Base-by-base conservation (phyloP, 1,140 invertebrate species). In the Heliconius congener region DNA sequence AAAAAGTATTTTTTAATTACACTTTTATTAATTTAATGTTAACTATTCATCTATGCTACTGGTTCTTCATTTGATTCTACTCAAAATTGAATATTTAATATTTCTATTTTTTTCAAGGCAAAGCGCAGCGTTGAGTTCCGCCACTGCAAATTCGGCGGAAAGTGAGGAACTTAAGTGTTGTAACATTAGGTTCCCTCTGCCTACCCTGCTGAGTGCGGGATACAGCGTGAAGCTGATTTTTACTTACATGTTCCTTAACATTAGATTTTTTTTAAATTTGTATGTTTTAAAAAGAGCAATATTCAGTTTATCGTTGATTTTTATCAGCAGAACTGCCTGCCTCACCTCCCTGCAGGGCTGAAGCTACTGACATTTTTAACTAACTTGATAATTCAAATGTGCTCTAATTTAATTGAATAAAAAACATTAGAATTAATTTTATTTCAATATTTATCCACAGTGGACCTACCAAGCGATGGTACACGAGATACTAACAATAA, bases 401-500 rank as follows among this genome's bases (percentile, higher is more conserved):
- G 52, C 18, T 55, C 16, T n/a, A 55, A 23, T 6, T 23, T 60
- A 34, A 37, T 71, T 19, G 2, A 34, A 34, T 71, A 3, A 37
- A 19, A 2, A 71, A 71, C 18, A 71, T 37, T 50, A 4, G 18
- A 19, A 55, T 71, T 11, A 27, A 74, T 19, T 71, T 18, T 71
- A 74, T 71, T 71, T 37, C 9, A 23, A 8, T 73, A 18, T 73
- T 11, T 76, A 60, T 37, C 91, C 91, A 27, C 89, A 99, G 96
- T 99, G 99, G 99, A 99, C 99, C 0, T 99, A 99, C 95, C 99
- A 99, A 94, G 99, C 99, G 11, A 99, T 99, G 99, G 98, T 99
- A 3, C 99, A 99, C 94, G 99, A 99, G 95, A 94, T 99, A 71
- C 93, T 99, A 37, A 97, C 97, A 0, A 99, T 99, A 83, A 97